A percentile compares a stretch with the other conserved stretches of the same genome.
Conservation (phyloP, 2,888 invertebrate genomes). For the Drosophila flavopinicola region DNA sequence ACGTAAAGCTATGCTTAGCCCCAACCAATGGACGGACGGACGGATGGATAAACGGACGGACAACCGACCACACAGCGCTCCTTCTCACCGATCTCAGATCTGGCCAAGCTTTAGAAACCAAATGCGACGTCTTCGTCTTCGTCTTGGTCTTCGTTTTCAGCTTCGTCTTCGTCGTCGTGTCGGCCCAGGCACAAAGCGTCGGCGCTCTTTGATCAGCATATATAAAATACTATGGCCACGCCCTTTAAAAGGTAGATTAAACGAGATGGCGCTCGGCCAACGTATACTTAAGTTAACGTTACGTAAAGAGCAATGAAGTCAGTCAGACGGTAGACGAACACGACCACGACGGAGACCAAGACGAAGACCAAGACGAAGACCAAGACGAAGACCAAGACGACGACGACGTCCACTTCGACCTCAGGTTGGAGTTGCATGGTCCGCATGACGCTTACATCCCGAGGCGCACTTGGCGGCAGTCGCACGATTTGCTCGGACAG, state of each 20-base stretch:
- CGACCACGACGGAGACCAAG: constrained; percentile 17
- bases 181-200: constrained; percentile 83
- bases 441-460: constrained; percentile 55
- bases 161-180: constrained; percentile 39
- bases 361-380: constrained; percentile 15
- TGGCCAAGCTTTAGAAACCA: constrained; percentile 28
- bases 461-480: constrained; percentile 64
- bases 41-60: constrained; percentile 4
- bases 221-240: constrained; percentile 85
- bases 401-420: constrained; percentile 38
- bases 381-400: constrained; percentile 17
- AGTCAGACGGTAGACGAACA: constrained; percentile 58
- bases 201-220: constrained; percentile 84
- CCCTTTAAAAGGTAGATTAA: constrained; percentile 84
- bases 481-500: constrained; percentile 56
- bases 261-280: constrained; percentile 84
- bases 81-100: constrained; percentile 23
- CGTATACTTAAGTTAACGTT: constrained; percentile 80
- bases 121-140: constrained; percentile 37
- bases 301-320: constrained; percentile 81
- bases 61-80: constrained; percentile 53
- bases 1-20: constrained; percentile 58
- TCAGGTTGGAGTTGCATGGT: constrained; percentile 44
- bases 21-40: constrained; percentile 16
- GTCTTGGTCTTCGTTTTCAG: constrained; percentile 30